Base-by-base conservation (phyloP, 1,140 invertebrate species). In the Spodoptera litura region DNA sequence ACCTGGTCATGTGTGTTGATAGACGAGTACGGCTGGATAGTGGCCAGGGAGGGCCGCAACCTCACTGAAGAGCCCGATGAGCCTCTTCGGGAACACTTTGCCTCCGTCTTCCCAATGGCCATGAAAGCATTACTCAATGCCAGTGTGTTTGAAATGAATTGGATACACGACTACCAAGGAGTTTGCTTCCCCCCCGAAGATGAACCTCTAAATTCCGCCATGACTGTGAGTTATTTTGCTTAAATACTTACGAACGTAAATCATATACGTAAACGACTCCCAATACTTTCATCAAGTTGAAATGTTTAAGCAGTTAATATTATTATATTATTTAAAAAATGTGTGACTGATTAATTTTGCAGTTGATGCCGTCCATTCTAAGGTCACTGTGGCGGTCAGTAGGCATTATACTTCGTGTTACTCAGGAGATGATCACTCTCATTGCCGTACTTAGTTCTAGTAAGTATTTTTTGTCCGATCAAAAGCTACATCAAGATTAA, bases 131-230 rank as follows among this genome's bases (percentile, higher is more conserved):
- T 94, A 4, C 83, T 93, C 4, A 87, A 92, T 35, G 86, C 85
- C 4, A 75, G 80, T 13, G 87, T 94, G 8, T 94, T 89, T 61
- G 84, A 88, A 6, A 78, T 94, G 3, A 86, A 87, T 61, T 93
- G 91, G 92, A 79, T 94, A 12, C 91, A 94, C 38, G 92, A 94
- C 56, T 94, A 94, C 70, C 92, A 94, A 49, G 89, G 83, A 0
- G 90, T 94, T 8, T 94, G 92, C 75, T 94, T 94, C 56, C 87
- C 88, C 1, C 80, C 83, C 0, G 73, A 83, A 11, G 80, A 87
- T 9, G 87, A 90, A 25, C 83, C 84, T 8, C 51, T 74, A 2
- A 82, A 64, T 12, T 83, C 83, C 20, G 80, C 85, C 2, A 62
- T 53, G 4, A 64, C 84, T 11, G 89, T 91, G 56, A 89, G 84